Evolutionary conservation across 1,140 invertebrate species (phyloP), one percentile per base, ranked within the genome.

Genomic region (Heliothis subflexa): DNA sequence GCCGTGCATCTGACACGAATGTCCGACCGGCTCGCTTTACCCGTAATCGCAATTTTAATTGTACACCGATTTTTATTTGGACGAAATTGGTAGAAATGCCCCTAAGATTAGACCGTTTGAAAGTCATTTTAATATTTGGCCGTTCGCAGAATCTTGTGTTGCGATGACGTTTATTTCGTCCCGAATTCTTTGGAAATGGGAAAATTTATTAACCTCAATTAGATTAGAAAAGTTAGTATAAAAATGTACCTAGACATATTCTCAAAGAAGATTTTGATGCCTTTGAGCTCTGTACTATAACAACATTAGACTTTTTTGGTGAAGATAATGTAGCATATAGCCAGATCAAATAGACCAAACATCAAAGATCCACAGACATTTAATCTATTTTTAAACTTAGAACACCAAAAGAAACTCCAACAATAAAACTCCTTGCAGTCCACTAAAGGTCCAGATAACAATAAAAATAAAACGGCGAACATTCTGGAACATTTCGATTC

Each of bases 1-100:
- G 86, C 83, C 84, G 85, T 91, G 90, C 85, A 87, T 90, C 88
- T 91, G 90, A 89, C 89, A 85, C 82, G 88, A 84, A 87, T 85
- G 85, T 88, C 85, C 84, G 83, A 78, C 68, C 84, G 84, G 82
- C 74, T 59, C 78, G 74, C 81, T 88, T 84, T 81, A 84, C 76
- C 77, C 76, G 81, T 85, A 87, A 86, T 86, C 81, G 81, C 82
- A 83, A 84, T 88, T 87, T 86, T 79, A 78, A 82, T 82, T 82
- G 54, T 71, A 81, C 78, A 83, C 54, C 62, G 75, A 84, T 81
- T 84, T 86, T 73, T 73, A 59, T 57, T 73, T 49, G 18, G 49
- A 71, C n/a, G 7, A 33, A 71, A 40, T n/a, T 73, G 28, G 40
- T 59, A 2, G 33, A 73, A 49, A 25, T 59, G 49, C 3, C 12